Percentiles rank a stretch among this genome's conserved stretches.
Conservation (phyloP, 2,113 vertebrate species). For the Protobothrops mucrosquamatus region DNA sequence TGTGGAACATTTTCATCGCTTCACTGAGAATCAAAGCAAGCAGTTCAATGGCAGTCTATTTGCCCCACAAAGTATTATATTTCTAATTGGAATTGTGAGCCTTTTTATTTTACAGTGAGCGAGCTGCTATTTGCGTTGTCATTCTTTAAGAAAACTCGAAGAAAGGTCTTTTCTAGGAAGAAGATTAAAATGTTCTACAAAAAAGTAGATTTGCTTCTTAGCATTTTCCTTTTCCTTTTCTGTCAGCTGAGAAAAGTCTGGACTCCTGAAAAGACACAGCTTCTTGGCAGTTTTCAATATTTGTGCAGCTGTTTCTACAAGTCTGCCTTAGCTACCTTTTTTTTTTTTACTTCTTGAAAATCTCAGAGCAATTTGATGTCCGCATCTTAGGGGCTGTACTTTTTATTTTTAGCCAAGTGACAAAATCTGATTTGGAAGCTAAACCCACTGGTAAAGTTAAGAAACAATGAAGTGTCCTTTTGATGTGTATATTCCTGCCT, state of each 20-base stretch:
- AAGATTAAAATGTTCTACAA: background rate
- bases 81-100: background rate
- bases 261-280: conserved; percentile 32
- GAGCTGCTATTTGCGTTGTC: background rate
- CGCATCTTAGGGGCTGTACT: background rate
- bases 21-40: background rate
- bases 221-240: background rate
- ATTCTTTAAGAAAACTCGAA: background rate
- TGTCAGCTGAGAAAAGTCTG: conserved; percentile 24
- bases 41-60: background rate
- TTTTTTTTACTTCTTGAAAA: background rate
- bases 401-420: background rate
- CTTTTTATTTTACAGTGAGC: background rate
- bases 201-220: conserved; percentile 34
- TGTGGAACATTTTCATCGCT: background rate
- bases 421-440: background rate
- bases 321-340: conserved; percentile 21
- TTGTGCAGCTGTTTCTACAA: conserved; percentile 57
- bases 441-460: background rate
- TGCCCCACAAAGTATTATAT: background rate
- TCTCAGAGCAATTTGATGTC: background rate
- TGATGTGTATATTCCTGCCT: background rate
- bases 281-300: conserved; percentile 39
- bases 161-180: fast-evolving
- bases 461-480: background rate